Conservation (phyloP, 2,797 vertebrate species). For the Sternarchorhynchus goeldii region DNA sequence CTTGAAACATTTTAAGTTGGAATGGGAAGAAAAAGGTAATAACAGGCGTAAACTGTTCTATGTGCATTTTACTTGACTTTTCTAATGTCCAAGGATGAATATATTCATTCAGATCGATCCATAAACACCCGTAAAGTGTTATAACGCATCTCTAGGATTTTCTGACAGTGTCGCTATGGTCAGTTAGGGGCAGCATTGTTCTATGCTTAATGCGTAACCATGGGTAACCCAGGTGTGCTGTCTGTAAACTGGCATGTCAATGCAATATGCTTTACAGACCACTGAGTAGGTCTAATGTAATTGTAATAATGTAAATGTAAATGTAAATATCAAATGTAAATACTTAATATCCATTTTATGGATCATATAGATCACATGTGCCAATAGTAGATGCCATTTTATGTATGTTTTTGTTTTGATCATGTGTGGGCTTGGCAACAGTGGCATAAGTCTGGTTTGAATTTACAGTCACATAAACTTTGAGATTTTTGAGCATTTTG, state of each 20-base stretch:
- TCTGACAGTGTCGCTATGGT: not conserved
- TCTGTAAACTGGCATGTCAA: constrained; percentile 5
- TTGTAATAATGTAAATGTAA: not conserved
- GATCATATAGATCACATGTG: not conserved
- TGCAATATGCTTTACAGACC: not conserved
- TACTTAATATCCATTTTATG: not conserved
- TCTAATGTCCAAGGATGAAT: not conserved
- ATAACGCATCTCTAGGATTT: not conserved
- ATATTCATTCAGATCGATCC: not conserved
- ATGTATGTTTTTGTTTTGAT: constrained; percentile 16
- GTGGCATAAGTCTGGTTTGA: constrained; percentile 65
- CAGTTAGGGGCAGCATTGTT: constrained; percentile 10
- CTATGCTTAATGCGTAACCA: not conserved
- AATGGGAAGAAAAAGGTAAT: too few species aligned
- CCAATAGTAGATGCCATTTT: constrained; percentile 18
- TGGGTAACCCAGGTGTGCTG: not conserved
- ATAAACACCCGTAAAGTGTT: not conserved
- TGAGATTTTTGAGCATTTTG: constrained; percentile 63
- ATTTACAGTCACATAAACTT: constrained; percentile 70
- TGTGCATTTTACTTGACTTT: too few species aligned
- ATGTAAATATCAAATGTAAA: not conserved
- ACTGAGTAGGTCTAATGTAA: not conserved
- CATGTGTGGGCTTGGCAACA: constrained; percentile 61
- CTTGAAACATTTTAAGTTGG: too few species aligned
- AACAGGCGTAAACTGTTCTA: too few species aligned